phyloP scores from a whole-genome alignment of 2,797 vertebrate genomes.

The Diglossa cyanea region DNA sequence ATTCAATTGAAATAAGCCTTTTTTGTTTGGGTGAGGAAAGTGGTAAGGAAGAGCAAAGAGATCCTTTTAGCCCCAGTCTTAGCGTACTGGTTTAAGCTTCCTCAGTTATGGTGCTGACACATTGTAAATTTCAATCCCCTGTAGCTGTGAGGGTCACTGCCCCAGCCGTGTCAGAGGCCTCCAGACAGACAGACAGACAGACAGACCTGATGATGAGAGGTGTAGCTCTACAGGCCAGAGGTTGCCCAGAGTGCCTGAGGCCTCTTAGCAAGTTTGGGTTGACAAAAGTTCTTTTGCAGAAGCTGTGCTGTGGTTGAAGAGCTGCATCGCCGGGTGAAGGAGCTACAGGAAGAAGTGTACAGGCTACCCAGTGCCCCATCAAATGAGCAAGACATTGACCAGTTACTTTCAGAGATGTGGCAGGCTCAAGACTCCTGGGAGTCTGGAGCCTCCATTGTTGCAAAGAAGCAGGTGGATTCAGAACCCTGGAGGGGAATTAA shows the following conservation, averaged over 20 bases:
- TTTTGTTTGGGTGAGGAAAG: neutral
- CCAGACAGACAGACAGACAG: neutral
- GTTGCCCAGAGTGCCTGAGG: accelerated
- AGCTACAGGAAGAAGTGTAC: neutral
- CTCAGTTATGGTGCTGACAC: neutral
- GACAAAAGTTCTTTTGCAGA: neutral
- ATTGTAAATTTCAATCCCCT: accelerated
- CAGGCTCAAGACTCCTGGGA: too few species aligned
- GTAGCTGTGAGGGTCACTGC: neutral
- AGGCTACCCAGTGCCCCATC: neutral
- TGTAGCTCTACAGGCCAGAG: neutral
- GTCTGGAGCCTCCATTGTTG: neutral
- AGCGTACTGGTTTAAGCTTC: accelerated
- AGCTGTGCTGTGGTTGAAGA: neutral
- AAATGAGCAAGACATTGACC: neutral
- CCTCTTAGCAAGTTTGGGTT: neutral
- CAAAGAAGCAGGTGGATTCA: neutral
- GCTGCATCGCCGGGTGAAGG: neutral
- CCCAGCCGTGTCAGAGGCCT: neutral
- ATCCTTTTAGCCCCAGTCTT: neutral
- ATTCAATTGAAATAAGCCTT: neutral
- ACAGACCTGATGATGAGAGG: neutral
- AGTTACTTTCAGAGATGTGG: neutral
- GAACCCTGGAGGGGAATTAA: neutral
- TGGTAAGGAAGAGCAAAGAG: neutral